phyloP scores from a whole-genome alignment of 2,888 invertebrate genomes.

The Epirrhoe alternata region DNA sequence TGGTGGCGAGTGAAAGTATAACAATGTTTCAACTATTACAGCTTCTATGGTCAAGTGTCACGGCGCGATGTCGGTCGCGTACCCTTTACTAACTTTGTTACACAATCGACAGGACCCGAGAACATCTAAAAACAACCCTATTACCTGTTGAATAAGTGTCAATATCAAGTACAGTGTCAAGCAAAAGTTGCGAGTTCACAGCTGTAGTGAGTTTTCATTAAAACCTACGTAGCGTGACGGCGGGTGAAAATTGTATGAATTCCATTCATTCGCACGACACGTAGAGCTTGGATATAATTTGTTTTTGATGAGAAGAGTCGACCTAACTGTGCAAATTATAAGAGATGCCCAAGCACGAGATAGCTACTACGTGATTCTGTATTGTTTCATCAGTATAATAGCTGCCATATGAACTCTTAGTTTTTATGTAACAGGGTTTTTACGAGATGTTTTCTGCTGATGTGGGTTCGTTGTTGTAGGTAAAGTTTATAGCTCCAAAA shows the following conservation, averaged over 20 bases:
- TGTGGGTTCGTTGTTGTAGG: neutral
- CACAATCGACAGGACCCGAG: conserved; percentile 44
- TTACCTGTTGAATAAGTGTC: conserved; percentile 39
- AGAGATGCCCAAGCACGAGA: conserved; percentile 1
- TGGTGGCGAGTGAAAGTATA: neutral
- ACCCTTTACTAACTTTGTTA: conserved; percentile 63
- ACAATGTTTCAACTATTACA: neutral
- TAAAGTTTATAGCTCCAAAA: too few species aligned
- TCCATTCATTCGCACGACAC: conserved; percentile 28
- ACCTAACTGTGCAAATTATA: conserved; percentile 3
- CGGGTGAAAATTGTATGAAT: conserved; percentile 36
- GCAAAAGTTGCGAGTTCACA: conserved; percentile 56
- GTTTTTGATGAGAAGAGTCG: conserved; percentile 30
- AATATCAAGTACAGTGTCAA: conserved; percentile 50
- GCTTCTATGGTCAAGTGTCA: conserved; percentile 11
- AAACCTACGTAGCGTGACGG: conserved; percentile 38
- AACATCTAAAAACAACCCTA: conserved; percentile 49
- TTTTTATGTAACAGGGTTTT: neutral
- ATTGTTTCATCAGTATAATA: neutral
- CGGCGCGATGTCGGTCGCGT: conserved; percentile 47
- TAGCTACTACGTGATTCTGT: neutral
- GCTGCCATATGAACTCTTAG: neutral
- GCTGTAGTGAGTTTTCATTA: conserved; percentile 59
- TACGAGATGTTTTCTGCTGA: neutral
- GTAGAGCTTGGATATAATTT: conserved; percentile 36